phyloP scores from a whole-genome alignment of 2,888 invertebrate genomes.

The Iselma pallidipennis region DNA sequence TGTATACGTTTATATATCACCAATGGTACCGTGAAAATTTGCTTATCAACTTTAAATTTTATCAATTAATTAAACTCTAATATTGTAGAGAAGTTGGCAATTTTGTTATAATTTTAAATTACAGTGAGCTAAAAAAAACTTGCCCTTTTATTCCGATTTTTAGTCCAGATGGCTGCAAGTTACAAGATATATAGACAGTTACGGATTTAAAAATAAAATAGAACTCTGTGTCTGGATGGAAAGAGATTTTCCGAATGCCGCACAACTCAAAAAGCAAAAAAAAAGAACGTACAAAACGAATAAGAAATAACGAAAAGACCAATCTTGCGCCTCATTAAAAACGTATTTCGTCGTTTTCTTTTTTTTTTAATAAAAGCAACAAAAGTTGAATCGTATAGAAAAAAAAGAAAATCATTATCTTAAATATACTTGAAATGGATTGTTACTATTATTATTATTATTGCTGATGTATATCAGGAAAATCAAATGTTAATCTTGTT shows the following conservation, averaged over 20 bases:
- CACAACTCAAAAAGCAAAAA: neutral
- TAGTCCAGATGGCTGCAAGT: too few relatives aligned
- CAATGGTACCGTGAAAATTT: neutral
- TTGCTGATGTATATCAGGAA: neutral
- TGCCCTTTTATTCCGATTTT: too few relatives aligned
- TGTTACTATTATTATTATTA: neutral
- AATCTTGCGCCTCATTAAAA: constrained; percentile 1
- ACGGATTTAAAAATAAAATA: neutral
- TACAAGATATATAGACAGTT: neutral
- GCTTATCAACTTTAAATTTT: neutral
- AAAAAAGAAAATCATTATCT: neutral
- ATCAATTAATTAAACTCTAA: neutral
- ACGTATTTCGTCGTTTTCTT: neutral
- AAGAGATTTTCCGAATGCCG: neutral
- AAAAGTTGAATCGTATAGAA: neutral
- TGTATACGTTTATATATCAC: neutral
- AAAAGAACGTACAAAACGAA: neutral
- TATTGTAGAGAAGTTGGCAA: too few relatives aligned
- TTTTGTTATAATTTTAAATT: neutral
- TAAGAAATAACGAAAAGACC: neutral
- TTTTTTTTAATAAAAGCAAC: neutral
- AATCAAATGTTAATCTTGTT: constrained; percentile 1
- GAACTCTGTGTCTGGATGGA: neutral
- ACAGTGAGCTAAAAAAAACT: neutral
- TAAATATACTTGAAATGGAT: neutral